Conservation (phyloP, 1,140 invertebrate genomes). For the Cylas formicarius region DNA sequence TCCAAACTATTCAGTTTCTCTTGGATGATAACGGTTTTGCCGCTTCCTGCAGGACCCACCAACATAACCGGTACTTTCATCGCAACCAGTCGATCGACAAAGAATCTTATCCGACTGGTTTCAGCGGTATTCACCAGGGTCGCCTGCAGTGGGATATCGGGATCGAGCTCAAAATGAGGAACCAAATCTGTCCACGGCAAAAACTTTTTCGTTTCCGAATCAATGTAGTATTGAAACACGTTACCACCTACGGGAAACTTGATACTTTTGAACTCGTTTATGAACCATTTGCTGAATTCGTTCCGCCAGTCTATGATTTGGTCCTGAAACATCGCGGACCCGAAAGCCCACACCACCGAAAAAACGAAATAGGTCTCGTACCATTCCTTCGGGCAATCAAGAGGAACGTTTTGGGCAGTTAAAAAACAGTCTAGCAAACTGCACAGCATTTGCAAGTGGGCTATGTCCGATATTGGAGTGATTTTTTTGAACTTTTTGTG, state of each 20-base stretch:
- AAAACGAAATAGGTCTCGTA: conserved; percentile 94
- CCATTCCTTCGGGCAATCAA: conserved; percentile 85
- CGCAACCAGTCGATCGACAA: conserved; percentile 79
- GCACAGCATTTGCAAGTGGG: conserved; percentile 86
- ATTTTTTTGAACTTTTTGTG: conserved; percentile 82
- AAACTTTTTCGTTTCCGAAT: conserved; percentile 77
- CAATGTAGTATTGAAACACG: conserved; percentile 90
- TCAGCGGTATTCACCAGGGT: conserved; percentile 82
- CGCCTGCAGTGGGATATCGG: conserved; percentile 71
- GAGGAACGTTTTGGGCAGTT: conserved; percentile 69
- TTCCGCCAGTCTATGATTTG: conserved; percentile 80
- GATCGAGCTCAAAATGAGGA: conserved; percentile 69
- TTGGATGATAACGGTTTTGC: conserved; percentile 80
- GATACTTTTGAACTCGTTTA: conserved; percentile 82
- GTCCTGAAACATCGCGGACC: conserved; percentile 84
- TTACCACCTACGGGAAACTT: conserved; percentile 79
- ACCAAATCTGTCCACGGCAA: conserved; percentile 78
- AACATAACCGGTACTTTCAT: conserved; percentile 82
- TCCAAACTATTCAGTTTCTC: conserved; percentile 71
- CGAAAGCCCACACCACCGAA: conserved; percentile 88
- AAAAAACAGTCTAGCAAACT: conserved; percentile 81
- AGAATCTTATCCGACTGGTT: conserved; percentile 81
- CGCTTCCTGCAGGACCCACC: conserved; percentile 79
- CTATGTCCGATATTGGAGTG: conserved; percentile 84
- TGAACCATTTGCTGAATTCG: conserved; percentile 92